Evolutionary conservation across 2,888 invertebrate species (phyloP), one percentile per base, ranked within the genome.

Genomic region (Hylaea fasciaria): DNA sequence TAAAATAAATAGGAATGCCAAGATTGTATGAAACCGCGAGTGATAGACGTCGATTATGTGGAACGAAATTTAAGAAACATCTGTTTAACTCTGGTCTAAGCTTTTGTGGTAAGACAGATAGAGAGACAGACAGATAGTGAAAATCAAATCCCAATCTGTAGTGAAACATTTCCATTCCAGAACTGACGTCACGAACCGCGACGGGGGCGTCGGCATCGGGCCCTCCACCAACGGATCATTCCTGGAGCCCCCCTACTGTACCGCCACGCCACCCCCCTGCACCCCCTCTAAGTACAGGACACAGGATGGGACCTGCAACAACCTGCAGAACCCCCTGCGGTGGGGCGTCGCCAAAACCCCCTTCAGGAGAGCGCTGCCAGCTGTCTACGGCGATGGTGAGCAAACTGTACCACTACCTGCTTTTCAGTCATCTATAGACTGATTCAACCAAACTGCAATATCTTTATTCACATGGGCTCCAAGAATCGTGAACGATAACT

Each of bases 281-380:
- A 70, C 78, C 10, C 80, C 80, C 60, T 83, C 87, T 16, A 94
- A 92, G 70, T 97, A 95, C 80, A 89, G 97, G 14, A 93, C 92
- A 0, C 91, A 94, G 39, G 95, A 96, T 70, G 97, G 97, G 0
- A 93, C 94, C 2, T 97, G 97, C 81, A 97, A 97, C 79, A 96
- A 96, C 80, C 80, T 95, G 59, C 72, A 88, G 9, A 87, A 95
- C 68, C 94, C 95, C 0, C 80, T 90, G n/a, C 85, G 86, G 2
- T 95, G 94, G 92, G 97, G 97, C 0, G 94, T 95, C 0, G 93
- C 96, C 0, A 94, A 95, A 78, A 94, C 93, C n/a, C 95, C 96
- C 0, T 97, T 96, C 72, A 92, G 95, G 55, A 93, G 96, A 76
- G 93, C 94, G n/a, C 79, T 97, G 7, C 94, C 95, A 0, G 94